Percentiles rank a stretch among this genome's conserved stretches.
Evolutionary conservation across 2,113 vertebrate species (phyloP).

Genomic region (Acrocephalus kingi): DNA sequence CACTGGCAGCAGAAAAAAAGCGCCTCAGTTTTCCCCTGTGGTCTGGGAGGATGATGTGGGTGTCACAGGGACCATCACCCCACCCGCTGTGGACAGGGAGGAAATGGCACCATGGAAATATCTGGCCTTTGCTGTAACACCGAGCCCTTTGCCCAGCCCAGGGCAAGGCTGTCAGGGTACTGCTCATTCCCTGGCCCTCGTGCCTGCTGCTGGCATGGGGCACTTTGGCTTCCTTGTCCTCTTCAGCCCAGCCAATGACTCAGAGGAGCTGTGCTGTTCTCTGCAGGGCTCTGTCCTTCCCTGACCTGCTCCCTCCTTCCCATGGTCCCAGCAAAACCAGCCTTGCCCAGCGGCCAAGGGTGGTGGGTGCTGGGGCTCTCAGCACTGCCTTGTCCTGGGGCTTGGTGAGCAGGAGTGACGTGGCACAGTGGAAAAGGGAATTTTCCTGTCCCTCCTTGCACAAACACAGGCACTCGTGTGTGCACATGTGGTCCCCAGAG

Average conservation of each 20-base stretch:
- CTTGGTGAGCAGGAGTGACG: background rate
- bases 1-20: background rate
- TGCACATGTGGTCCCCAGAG: background rate
- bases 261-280: background rate
- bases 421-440: background rate
- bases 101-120: background rate
- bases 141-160: background rate
- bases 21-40: background rate
- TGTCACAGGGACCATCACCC: background rate
- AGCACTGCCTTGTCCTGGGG: accelerated
- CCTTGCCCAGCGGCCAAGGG: background rate
- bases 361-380: background rate
- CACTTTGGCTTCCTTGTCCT: background rate
- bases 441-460: background rate
- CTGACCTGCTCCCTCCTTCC: background rate
- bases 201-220: background rate
- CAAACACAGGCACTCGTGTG: background rate
- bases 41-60: background rate
- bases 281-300: background rate
- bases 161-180: background rate
- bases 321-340: background rate
- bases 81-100: background rate
- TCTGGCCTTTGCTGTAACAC: background rate
- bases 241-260: background rate
- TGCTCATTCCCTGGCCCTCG: background rate